Evolutionary conservation across 2,797 vertebrate genomes (phyloP), one percentile per base, ranked within the genome.

Genomic region (Brachymystax lenok): DNA sequence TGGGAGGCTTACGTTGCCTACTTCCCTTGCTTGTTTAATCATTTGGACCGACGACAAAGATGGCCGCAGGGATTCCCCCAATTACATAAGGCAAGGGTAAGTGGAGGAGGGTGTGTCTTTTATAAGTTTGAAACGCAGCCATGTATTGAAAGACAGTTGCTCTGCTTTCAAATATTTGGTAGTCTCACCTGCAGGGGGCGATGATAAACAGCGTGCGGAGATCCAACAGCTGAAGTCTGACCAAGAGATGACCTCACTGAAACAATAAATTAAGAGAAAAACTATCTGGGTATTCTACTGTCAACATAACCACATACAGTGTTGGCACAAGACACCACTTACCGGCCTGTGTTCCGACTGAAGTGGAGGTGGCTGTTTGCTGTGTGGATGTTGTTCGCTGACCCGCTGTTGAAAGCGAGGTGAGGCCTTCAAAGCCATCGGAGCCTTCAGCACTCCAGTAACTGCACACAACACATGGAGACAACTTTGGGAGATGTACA

Each of bases 211-310:
- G 94, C 94, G 75, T 28, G 46, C 4, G 14, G 1, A 95, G 66
- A 17, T 3, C 66, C 16, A n/a, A 19, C 56, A 8, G 92, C 84
- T 94, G 94, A 79, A 93, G 93, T 27, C 93, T 92, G 83, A 94
- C 94, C 75, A 66, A 94, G 95, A 88, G 94, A 94, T 89, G 95
- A 90, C 88, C 95, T 88, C 70, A 95, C 86, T 4, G 94, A 85
- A 83, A 66, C 28, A 95, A 70, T 5, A 27, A 7, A 66, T 46
- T 21, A 19, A 70, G 52, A 33, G 7, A 61, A 73, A 67, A 50
- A 40, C 67, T 69, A 14, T 74, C 40, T 46, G 40, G 40, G 10
- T 46, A 46, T 46, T 12, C 40, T 35, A 27, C 27, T 66, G 8
- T 21, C 27, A 66, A n/a, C 16, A 21, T 50, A 27, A 33, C 19